Percentiles rank a stretch among this genome's conserved stretches.
Evolutionary conservation across 2,888 invertebrate species (phyloP).

Genomic region (Malthinus flaveolus): DNA sequence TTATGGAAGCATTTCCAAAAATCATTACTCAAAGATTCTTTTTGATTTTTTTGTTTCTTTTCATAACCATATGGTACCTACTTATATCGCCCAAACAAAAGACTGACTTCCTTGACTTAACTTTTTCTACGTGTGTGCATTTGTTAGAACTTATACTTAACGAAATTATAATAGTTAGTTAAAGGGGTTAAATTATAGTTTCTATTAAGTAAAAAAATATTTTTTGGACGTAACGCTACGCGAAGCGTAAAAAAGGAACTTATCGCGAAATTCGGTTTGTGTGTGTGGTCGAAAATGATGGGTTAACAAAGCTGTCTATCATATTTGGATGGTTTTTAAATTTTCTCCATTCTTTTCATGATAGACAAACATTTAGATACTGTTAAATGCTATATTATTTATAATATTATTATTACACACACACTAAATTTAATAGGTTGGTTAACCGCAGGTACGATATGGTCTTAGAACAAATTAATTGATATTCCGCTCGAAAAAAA

Average conservation of each 20-base stretch:
- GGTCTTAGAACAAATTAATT: conserved; percentile 22
- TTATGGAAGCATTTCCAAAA: neutral
- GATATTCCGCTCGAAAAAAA: conserved; percentile 10
- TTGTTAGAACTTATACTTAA: no score
- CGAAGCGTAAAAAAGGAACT: conserved; percentile 25
- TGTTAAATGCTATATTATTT: conserved; percentile 4
- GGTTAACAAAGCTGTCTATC: conserved; percentile 27
- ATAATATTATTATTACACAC: neutral
- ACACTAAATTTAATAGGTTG: conserved; percentile 20
- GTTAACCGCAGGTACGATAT: conserved; percentile 30
- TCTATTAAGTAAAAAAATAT: conserved; percentile 9
- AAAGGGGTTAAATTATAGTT: conserved; percentile 25
- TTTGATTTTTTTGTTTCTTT: neutral
- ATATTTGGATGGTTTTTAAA: conserved; percentile 7
- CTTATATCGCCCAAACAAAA: no score
- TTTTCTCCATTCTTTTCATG: conserved; percentile 11
- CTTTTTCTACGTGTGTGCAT: no score
- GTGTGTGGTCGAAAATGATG: conserved; percentile 34
- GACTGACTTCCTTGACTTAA: no score
- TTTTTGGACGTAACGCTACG: conserved; percentile 14
- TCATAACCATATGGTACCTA: no score
- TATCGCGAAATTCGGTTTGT: conserved; percentile 22
- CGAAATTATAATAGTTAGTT: conserved; percentile 8
- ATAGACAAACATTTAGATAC: conserved; percentile 17
- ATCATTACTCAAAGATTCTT: no score